These are phyloP conservation scores for Antheraea assamensis DNA, from an alignment of 2,888 invertebrate genomes.

Conservation along the genomic window DNA sequence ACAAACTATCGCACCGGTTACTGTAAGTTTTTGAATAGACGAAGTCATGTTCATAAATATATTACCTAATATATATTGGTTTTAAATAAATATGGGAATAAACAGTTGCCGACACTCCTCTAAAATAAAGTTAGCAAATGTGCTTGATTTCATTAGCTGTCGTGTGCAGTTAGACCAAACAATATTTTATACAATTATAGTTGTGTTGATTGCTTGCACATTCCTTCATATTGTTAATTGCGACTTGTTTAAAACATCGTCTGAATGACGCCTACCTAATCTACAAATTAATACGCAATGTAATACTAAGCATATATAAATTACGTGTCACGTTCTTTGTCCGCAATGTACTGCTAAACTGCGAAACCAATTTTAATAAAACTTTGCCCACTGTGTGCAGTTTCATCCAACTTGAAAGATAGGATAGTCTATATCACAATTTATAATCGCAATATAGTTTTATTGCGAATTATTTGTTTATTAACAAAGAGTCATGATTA, in stretches of 20 bases:
- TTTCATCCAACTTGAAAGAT: too few relatives aligned
- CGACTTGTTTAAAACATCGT: neutral
- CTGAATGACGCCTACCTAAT: slow-evolving; percentile 1
- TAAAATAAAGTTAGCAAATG: neutral
- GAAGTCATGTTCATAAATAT: neutral
- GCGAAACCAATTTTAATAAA: too few relatives aligned
- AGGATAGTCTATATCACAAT: too few relatives aligned
- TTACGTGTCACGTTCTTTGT: too few relatives aligned
- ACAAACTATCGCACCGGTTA: slow-evolving; percentile 83
- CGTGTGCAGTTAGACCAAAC: too few relatives aligned
- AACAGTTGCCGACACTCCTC: neutral
- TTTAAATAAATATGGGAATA: neutral
- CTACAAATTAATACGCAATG: neutral
- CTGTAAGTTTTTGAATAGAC: slow-evolving; percentile 45
- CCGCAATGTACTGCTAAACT: too few relatives aligned
- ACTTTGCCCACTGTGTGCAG: too few relatives aligned
- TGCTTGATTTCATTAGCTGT: neutral
- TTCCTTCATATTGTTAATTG: neutral
- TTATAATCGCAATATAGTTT: too few relatives aligned
- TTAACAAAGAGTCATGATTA: too few relatives aligned
- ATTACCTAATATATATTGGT: neutral
- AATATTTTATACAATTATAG: neutral
- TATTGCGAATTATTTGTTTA: too few relatives aligned
- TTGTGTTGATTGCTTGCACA: neutral
- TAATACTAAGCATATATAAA: neutral